Evolutionary conservation across 2,888 invertebrate species (phyloP).

Genomic region (Drosophila anceps): DNA sequence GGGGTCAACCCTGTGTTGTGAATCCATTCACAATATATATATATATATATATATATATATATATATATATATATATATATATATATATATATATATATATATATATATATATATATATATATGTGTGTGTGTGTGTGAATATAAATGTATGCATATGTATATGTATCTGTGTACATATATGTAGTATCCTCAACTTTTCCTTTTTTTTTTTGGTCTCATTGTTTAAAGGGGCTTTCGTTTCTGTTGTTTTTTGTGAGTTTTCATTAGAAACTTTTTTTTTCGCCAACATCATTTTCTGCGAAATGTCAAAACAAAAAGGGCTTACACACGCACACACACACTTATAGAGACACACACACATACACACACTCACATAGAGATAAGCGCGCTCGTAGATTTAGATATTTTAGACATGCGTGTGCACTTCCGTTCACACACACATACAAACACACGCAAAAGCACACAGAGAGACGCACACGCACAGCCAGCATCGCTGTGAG

Average conservation of each 20-base stretch:
- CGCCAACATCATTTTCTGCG: constrained; percentile 67
- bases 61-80: not conserved
- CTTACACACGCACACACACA: constrained; percentile 23
- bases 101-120: constrained; percentile 11
- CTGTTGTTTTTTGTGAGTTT: constrained; percentile 59
- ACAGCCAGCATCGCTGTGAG: constrained; percentile 17
- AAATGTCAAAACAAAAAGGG: constrained; percentile 77
- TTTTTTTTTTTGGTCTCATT: constrained; percentile 24
- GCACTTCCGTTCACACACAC: constrained; percentile 44
- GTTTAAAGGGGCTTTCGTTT: constrained; percentile 42
- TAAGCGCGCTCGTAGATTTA: constrained; percentile 72
- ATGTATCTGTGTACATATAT: not conserved
- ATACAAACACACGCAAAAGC: constrained; percentile 7
- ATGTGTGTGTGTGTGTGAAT: not conserved
- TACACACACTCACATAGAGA: constrained; percentile 39
- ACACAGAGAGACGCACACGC: not conserved
- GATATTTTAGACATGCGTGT: constrained; percentile 80
- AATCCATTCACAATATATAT: constrained; percentile 23
- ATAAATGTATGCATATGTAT: not conserved
- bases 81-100: not conserved
- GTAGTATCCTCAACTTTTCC: constrained; percentile 12
- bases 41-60: not conserved
- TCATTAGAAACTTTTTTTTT: constrained; percentile 73
- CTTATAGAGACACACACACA: constrained; percentile 14
- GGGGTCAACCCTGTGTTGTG: constrained; percentile 35